Evolutionary conservation across 1,140 invertebrate genomes (phyloP).

Genomic region (Pogonognathellus flavescens): DNA sequence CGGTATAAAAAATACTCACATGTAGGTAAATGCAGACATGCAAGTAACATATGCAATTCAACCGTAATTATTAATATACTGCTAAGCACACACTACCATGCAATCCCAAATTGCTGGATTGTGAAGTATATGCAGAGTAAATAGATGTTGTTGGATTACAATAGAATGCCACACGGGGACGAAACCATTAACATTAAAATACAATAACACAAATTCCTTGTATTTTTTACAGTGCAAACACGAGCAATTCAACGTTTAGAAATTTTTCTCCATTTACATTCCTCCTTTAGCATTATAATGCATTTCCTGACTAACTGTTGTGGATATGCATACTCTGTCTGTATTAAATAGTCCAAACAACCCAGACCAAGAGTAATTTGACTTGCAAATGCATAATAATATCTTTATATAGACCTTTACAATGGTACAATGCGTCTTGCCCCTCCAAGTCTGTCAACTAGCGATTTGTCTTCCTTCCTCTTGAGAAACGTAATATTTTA

Average conservation of each 20-base stretch:
- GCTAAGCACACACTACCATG: slow-evolving; percentile 14
- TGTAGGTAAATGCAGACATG: slow-evolving; percentile 33
- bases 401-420: not conserved
- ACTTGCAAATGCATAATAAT: slow-evolving; percentile 50
- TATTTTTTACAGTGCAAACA: slow-evolving; percentile 36
- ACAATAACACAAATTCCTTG: not conserved
- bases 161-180: not conserved
- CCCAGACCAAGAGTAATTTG: not conserved
- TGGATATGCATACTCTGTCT: not conserved
- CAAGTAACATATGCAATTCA: not conserved
- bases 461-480: slow-evolving; percentile 33
- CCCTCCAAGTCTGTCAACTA: slow-evolving; percentile 26
- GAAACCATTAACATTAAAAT: slow-evolving; percentile 52
- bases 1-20: slow-evolving; percentile 5
- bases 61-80: not conserved
- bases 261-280: not conserved
- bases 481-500: slow-evolving; percentile 34
- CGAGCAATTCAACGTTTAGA: slow-evolving; percentile 4
- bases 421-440: slow-evolving; percentile 33
- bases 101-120: not conserved
- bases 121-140: not conserved
- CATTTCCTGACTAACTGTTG: not conserved
- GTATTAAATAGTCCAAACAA: too few relatives aligned
- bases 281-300: not conserved
- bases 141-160: not conserved